phyloP scores from a whole-genome alignment of 2,888 invertebrate genomes.

The Coremacera marginata region DNA sequence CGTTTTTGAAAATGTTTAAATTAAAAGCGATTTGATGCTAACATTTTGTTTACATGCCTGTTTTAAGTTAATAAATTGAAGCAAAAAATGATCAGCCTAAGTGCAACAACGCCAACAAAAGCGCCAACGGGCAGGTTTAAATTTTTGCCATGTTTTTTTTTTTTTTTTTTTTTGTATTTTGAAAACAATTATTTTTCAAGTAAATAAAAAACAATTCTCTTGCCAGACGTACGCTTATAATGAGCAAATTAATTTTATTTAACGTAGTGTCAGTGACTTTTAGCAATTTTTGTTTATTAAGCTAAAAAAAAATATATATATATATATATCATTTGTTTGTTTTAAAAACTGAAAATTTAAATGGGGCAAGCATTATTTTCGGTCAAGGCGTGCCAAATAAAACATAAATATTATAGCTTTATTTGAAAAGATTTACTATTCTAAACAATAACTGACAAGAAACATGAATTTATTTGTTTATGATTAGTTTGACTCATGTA shows the following conservation, averaged over 20 bases:
- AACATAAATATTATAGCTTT: not conserved
- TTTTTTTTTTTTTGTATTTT: not conserved
- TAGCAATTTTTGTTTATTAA: not conserved
- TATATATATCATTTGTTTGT: too few relatives aligned
- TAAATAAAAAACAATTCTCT: not conserved
- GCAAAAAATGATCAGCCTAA: not conserved
- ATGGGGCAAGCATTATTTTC: not conserved
- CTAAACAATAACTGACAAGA: conserved; percentile 22
- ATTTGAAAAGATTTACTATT: not conserved
- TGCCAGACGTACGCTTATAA: not conserved
- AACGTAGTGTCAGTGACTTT: not conserved
- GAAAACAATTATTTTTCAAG: not conserved
- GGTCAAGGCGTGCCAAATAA: not conserved
- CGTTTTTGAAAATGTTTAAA: not conserved
- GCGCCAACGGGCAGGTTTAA: not conserved
- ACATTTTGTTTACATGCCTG: conserved; percentile 18
- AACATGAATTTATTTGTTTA: conserved; percentile 24
- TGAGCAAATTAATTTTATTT: not conserved
- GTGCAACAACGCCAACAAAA: not conserved
- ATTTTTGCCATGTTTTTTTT: not conserved
- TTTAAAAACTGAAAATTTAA: not conserved
- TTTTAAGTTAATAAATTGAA: conserved; percentile 5
- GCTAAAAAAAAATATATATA: not conserved
- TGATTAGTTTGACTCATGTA: not conserved
- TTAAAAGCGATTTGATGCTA: conserved; percentile 6